Conservation (phyloP, 1,140 invertebrate genomes). For the Macrobrachium nipponense region DNA sequence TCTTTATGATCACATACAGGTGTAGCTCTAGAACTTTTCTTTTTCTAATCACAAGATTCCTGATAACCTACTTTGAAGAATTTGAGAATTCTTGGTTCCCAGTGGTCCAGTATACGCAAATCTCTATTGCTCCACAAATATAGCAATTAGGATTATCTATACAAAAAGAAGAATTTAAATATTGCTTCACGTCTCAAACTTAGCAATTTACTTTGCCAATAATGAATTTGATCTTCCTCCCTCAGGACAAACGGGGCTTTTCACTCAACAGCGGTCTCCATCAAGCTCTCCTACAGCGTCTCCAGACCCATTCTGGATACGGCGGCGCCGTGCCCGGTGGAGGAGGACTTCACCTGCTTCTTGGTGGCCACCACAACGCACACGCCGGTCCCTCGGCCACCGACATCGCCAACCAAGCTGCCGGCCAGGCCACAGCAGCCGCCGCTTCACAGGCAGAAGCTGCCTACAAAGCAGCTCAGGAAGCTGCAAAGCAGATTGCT, state of each 20-base stretch:
- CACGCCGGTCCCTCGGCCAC: slow-evolving; percentile 30
- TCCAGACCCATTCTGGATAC: neutral
- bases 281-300: slow-evolving; percentile 4
- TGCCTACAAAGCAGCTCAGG: slow-evolving; percentile 44
- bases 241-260: slow-evolving; percentile 21
- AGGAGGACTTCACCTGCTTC: neutral
- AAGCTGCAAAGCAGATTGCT: slow-evolving; percentile 48
- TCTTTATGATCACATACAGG: too few species aligned
- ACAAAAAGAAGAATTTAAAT: too few species aligned
- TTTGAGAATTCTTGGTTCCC: too few species aligned
- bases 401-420: slow-evolving; percentile 54
- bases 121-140: too few species aligned
- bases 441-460: slow-evolving; percentile 55
- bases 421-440: slow-evolving; percentile 49
- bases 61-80: too few species aligned
- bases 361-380: neutral
- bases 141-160: too few species aligned
- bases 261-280: neutral
- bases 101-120: too few species aligned
- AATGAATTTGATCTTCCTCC: neutral
- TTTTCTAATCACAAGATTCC: too few species aligned
- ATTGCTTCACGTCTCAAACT: too few species aligned
- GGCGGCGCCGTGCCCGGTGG: neutral
- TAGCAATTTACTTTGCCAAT: too few species aligned
- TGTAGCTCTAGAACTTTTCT: too few species aligned